Percentiles rank a stretch among this genome's conserved stretches.
Conservation (phyloP, 2,797 vertebrate species). For the Sus cebifrons region DNA sequence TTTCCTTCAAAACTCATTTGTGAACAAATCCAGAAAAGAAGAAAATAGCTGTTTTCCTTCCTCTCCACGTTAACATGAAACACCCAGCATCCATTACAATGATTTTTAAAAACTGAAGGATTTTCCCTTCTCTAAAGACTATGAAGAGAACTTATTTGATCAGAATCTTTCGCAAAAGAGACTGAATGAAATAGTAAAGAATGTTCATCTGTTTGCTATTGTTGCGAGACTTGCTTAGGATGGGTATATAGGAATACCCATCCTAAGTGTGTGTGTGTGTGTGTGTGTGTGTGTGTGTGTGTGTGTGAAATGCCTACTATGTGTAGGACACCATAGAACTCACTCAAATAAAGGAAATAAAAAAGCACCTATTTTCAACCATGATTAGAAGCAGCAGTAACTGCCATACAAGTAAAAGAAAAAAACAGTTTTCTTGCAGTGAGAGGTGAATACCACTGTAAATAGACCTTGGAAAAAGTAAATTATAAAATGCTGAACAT, state of each 20-base stretch:
- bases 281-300: no score
- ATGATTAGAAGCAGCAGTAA: not conserved
- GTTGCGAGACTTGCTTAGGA: not conserved
- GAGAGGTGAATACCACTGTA: not conserved
- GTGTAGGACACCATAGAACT: no score
- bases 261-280: no score
- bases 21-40: not conserved
- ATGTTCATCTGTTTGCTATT: not conserved
- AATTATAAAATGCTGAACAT: not conserved
- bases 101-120: not conserved
- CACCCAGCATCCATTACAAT: accelerated
- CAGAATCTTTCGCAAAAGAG: not conserved
- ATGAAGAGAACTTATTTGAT: not conserved
- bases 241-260: no score
- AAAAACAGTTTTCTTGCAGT: not conserved
- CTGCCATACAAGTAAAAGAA: not conserved
- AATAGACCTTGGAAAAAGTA: slow-evolving; percentile 49
- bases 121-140: not conserved
- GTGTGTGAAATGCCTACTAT: not conserved
- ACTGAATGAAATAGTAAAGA: not conserved
- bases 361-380: not conserved
- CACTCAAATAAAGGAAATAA: not conserved
- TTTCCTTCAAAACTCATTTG: not conserved
- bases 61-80: not conserved
- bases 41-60: accelerated